Conservation (phyloP, 2,888 invertebrate genomes). For the Strigamia transsilvanica region DNA sequence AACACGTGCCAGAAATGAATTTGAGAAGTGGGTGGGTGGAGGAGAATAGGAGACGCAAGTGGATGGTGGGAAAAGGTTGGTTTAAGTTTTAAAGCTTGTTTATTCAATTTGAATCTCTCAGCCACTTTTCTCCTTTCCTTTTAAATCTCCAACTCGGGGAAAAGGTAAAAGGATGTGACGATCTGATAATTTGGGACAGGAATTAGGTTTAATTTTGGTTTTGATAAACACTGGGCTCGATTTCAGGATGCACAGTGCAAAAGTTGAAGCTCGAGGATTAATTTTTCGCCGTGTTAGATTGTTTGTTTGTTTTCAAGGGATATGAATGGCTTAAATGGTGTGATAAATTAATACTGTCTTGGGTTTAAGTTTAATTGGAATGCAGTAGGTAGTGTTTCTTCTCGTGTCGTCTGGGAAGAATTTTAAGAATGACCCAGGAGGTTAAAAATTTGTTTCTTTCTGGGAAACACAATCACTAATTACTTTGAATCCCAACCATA, state of each 20-base stretch:
- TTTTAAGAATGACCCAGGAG: slow-evolving; percentile 13
- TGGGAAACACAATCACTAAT: background rate
- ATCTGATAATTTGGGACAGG: background rate
- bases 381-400: background rate
- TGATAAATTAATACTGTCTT: background rate
- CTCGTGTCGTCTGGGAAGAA: background rate
- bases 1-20: slow-evolving; percentile 9
- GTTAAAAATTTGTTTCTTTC: background rate
- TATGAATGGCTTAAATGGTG: background rate
- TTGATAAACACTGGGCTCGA: background rate
- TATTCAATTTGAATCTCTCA: background rate
- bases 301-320: background rate
- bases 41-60: background rate
- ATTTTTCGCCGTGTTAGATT: background rate
- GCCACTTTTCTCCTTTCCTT: background rate
- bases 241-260: background rate
- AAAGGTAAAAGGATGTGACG: background rate
- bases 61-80: background rate
- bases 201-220: background rate
- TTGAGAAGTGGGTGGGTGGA: background rate
- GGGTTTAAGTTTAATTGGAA: background rate
- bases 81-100: background rate
- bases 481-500: background rate
- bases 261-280: background rate
- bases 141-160: background rate